Evolutionary conservation across 2,888 invertebrate species (phyloP).

Genomic region (Lingula anatina): DNA sequence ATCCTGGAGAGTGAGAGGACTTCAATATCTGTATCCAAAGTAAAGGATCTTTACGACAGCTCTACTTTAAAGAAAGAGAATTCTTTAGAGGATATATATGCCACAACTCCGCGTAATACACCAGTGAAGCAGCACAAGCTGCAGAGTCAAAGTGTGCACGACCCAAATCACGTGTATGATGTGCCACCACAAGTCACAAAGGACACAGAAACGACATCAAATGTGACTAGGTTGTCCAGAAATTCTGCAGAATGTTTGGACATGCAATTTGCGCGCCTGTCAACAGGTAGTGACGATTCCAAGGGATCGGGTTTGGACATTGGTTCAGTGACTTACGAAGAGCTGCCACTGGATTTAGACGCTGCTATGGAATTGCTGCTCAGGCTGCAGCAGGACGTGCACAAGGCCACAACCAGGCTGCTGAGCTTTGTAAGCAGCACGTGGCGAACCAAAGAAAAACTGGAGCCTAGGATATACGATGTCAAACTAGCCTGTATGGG

Average conservation of each 20-base stretch:
- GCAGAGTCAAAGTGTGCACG: constrained; percentile 23
- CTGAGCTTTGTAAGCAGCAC: constrained; percentile 66
- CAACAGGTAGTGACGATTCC: constrained; percentile 33
- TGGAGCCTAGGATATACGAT: constrained; percentile 75
- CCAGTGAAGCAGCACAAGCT: background rate
- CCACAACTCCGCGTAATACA: background rate
- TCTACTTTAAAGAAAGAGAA: too few relatives aligned
- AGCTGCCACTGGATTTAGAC: constrained; percentile 67
- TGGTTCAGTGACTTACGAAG: constrained; percentile 30
- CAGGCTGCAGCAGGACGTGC: constrained; percentile 73
- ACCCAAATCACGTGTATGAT: constrained; percentile 46
- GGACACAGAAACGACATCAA: constrained; percentile 35
- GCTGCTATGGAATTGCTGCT: constrained; percentile 73
- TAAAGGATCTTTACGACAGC: background rate
- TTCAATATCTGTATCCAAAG: too few relatives aligned
- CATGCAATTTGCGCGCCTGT: constrained; percentile 25
- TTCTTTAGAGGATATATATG: too few relatives aligned
- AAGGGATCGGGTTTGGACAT: constrained; percentile 24
- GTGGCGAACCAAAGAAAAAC: constrained; percentile 75
- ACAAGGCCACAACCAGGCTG: constrained; percentile 72
- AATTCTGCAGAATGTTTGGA: constrained; percentile 24
- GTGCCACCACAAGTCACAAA: constrained; percentile 52
- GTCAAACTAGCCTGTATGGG: constrained; percentile 75
- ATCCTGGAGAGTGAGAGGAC: too few relatives aligned
- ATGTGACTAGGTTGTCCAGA: constrained; percentile 27